Percentiles rank a stretch among this genome's conserved stretches.
These are phyloP conservation scores for Rhyacophila evoluta DNA, from an alignment of 2,888 invertebrate genomes.

Conservation along the genomic window DNA sequence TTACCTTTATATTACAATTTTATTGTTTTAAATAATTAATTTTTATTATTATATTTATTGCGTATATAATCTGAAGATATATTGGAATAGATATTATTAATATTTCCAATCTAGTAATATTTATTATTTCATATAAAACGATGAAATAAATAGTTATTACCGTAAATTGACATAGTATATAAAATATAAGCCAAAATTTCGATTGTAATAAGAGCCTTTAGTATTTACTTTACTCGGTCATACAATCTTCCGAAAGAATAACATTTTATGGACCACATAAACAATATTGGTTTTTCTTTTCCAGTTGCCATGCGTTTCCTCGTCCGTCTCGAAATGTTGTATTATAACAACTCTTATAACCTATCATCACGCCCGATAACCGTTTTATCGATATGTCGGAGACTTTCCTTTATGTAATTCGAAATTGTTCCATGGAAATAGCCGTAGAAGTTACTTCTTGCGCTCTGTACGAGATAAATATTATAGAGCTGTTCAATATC, in stretches of 20 bases:
- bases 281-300: neutral
- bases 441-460: conserved; percentile 1
- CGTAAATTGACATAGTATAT: neutral
- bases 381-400: conserved; percentile 51
- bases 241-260: conserved; percentile 13
- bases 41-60: too few relatives aligned
- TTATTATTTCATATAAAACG: too few relatives aligned
- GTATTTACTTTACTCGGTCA: neutral
- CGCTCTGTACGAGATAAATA: conserved; percentile 1
- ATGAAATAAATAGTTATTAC: too few relatives aligned
- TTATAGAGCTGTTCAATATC: neutral
- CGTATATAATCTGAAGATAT: too few relatives aligned
- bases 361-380: conserved; percentile 53
- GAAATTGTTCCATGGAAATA: conserved; percentile 38
- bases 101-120: too few relatives aligned
- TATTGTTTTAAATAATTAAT: too few relatives aligned
- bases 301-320: neutral
- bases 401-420: conserved; percentile 46
- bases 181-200: neutral
- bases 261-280: conserved; percentile 11
- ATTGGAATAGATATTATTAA: too few relatives aligned
- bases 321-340: conserved; percentile 10
- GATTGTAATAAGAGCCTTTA: neutral
- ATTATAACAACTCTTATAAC: conserved; percentile 30
- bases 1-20: too few relatives aligned